Evolutionary conservation across 2,797 vertebrate species (phyloP).

Genomic region (Macropus fuliginosus): DNA sequence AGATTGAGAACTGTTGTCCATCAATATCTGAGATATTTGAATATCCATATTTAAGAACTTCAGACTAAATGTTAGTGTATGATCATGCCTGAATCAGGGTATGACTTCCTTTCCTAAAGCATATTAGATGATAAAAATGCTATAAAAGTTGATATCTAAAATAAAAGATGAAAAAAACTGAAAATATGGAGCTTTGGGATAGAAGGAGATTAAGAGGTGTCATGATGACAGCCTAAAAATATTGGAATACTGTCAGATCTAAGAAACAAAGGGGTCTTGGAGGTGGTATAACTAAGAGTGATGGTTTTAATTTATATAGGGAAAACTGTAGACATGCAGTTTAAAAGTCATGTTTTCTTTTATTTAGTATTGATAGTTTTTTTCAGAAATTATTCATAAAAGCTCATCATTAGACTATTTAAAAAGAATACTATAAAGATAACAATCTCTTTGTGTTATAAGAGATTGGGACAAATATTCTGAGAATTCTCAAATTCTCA

Average conservation of each 20-base stretch:
- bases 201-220: conserved; percentile 34
- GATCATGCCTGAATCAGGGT: not conserved
- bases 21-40: not conserved
- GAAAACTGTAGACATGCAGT: no score
- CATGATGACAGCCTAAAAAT: not conserved
- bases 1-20: not conserved
- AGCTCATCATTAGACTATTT: conserved; percentile 21
- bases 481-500: not conserved
- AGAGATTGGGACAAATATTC: not conserved
- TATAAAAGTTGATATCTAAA: conserved; percentile 10
- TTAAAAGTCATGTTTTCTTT: conserved; percentile 11
- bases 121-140: not conserved
- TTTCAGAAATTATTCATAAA: not conserved
- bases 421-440: not conserved
- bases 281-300: not conserved
- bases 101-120: not conserved
- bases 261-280: not conserved
- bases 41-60: not conserved
- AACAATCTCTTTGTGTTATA: not conserved
- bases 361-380: conserved; percentile 23
- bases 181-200: conserved; percentile 2
- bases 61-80: not conserved
- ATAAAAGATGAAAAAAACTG: conserved; percentile 25
- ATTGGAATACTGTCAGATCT: not conserved
- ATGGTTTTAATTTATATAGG: conserved; percentile 3